Conservation (phyloP, 2,113 vertebrate genomes). For the Otocyon megalotis region DNA sequence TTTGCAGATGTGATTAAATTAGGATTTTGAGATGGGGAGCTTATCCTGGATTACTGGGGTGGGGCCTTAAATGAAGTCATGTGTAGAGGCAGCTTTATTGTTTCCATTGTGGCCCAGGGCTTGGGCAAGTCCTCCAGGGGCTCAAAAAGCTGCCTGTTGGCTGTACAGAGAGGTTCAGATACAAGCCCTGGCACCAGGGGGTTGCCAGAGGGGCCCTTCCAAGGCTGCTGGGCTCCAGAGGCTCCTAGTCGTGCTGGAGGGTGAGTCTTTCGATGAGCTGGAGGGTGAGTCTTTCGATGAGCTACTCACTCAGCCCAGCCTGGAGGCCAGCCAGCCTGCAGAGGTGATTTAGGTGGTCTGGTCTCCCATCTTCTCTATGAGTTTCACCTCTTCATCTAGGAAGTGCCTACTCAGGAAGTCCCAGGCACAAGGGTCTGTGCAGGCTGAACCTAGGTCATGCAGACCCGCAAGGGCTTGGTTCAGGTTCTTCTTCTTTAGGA, state of each 20-base stretch:
- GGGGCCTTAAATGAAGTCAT: background rate
- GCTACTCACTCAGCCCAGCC: background rate
- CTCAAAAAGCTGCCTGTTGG: background rate
- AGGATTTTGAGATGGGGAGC: background rate
- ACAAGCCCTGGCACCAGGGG: background rate
- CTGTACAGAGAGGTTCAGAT: background rate
- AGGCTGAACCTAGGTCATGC: background rate
- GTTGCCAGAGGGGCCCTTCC: background rate
- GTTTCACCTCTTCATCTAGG: background rate
- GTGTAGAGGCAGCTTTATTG: background rate
- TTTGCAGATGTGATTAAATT: conserved; percentile 49
- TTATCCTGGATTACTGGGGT: background rate
- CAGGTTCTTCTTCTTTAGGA: background rate
- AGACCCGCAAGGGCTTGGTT: background rate
- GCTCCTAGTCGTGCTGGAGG: background rate
- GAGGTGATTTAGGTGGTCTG: background rate
- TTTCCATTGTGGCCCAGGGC: background rate
- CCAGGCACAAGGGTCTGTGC: background rate
- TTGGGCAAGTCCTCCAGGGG: background rate
- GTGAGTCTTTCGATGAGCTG: background rate
- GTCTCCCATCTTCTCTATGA: background rate
- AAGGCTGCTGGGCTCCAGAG: background rate
- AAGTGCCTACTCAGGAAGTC: background rate
- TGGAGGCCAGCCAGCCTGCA: background rate
- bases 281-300: background rate